A percentile compares a stretch with the other conserved stretches of the same genome.
These are phyloP conservation scores for Drosophila rellima DNA, from an alignment of 2,888 invertebrate species.

Conservation along the genomic window DNA sequence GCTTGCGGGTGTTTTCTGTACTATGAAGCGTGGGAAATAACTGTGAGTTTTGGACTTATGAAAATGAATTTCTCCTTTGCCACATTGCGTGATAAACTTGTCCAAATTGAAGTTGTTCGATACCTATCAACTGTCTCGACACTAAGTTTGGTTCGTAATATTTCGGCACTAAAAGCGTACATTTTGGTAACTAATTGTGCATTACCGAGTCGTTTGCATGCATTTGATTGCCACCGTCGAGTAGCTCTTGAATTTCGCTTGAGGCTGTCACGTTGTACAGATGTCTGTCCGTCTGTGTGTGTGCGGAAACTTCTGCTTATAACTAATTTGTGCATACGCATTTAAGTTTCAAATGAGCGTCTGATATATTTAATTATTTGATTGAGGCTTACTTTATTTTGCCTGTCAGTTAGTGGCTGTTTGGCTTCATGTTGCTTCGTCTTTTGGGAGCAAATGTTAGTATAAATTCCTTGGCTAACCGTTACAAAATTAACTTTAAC, in stretches of 20 bases:
- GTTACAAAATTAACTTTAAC: not conserved
- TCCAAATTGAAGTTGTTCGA: conserved; percentile 33
- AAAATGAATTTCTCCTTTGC: conserved; percentile 3
- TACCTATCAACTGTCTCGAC: conserved; percentile 35
- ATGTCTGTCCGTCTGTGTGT: too few species aligned
- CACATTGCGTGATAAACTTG: conserved; percentile 56
- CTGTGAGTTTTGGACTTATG: conserved; percentile 21
- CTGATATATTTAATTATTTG: conserved; percentile 54
- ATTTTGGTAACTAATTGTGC: conserved; percentile 61
- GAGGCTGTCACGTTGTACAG: conserved; percentile 70
- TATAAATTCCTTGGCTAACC: not conserved
- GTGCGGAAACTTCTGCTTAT: conserved; percentile 36
- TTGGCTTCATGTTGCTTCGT: conserved; percentile 1
- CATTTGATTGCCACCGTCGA: conserved; percentile 53
- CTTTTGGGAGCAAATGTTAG: not conserved
- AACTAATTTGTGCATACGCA: conserved; percentile 31
- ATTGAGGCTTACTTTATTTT: conserved; percentile 36
- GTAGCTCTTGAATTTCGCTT: conserved; percentile 39
- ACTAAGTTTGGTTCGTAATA: conserved; percentile 25
- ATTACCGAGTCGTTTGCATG: conserved; percentile 60
- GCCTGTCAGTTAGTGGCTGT: conserved; percentile 9
- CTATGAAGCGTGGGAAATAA: conserved; percentile 68
- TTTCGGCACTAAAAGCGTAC: conserved; percentile 67
- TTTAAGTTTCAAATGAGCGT: conserved; percentile 33
- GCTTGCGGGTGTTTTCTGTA: conserved; percentile 59